phyloP scores from a whole-genome alignment of 2,113 vertebrate genomes.

The Thermophis baileyi region DNA sequence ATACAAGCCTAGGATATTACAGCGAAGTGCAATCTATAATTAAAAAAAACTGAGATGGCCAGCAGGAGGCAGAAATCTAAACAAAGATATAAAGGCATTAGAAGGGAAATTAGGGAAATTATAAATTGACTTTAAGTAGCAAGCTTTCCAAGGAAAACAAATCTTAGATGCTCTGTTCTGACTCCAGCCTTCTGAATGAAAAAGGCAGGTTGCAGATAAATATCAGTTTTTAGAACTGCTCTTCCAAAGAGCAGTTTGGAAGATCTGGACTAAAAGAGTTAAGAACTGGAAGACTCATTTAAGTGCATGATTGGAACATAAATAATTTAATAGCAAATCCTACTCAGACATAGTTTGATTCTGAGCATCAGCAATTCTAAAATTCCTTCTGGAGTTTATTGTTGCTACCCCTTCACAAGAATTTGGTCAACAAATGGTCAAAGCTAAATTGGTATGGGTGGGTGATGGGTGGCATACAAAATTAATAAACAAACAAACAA shows the following conservation, averaged over 20 bases:
- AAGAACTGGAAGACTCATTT: neutral
- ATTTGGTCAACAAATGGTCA: neutral
- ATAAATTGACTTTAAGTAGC: neutral
- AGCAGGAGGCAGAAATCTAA: conserved; percentile 16
- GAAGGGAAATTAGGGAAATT: neutral
- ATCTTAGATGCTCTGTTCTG: neutral
- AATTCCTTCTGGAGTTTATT: neutral
- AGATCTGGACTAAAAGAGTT: neutral
- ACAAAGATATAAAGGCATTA: neutral
- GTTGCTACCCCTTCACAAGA: neutral
- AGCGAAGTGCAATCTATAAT: neutral
- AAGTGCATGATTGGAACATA: neutral
- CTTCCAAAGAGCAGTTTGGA: too few species aligned
- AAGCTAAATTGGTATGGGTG: neutral
- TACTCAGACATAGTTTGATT: neutral
- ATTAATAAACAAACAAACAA: too few species aligned
- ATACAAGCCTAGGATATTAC: neutral
- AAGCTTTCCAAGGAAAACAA: neutral
- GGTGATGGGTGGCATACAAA: too few species aligned
- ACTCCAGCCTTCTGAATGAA: neutral
- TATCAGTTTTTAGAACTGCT: neutral
- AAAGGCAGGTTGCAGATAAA: neutral
- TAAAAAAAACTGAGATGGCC: neutral
- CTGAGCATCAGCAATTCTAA: too few species aligned
- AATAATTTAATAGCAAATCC: neutral